Percentiles rank a stretch among this genome's conserved stretches.
Conservation (phyloP, 2,888 invertebrate genomes). For the Eueremaeus valkanovi region DNA sequence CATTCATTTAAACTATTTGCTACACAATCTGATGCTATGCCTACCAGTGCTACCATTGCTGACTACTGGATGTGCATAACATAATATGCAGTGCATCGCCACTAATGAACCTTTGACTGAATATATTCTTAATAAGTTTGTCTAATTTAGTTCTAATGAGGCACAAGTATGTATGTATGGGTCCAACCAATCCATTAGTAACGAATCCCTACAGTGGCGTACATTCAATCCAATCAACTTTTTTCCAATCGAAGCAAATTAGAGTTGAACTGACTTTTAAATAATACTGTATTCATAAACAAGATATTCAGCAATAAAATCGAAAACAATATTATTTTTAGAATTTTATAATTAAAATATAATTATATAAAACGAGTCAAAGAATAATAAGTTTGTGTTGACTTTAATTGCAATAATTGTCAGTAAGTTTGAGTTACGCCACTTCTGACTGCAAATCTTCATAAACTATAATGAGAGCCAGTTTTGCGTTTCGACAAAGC, state of each 20-base stretch:
- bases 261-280: too few relatives aligned
- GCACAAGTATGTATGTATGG: background rate
- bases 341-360: too few relatives aligned
- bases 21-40: background rate
- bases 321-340: too few relatives aligned
- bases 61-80: too few relatives aligned
- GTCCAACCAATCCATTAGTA: background rate
- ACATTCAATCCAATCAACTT: background rate
- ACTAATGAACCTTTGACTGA: slow-evolving; percentile 20
- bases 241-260: too few relatives aligned
- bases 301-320: too few relatives aligned
- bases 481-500: background rate
- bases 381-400: background rate
- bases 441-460: background rate
- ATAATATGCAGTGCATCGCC: background rate
- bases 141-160: slow-evolving; percentile 27
- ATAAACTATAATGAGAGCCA: background rate
- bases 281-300: too few relatives aligned
- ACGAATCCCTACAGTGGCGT: background rate
- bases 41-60: too few relatives aligned
- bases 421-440: background rate
- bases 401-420: background rate
- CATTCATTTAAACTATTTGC: background rate
- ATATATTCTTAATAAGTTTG: slow-evolving; percentile 19
- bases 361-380: background rate